These are phyloP conservation scores for Apolygus lucorum DNA, from an alignment of 1,140 invertebrate species.

Conservation along the genomic window DNA sequence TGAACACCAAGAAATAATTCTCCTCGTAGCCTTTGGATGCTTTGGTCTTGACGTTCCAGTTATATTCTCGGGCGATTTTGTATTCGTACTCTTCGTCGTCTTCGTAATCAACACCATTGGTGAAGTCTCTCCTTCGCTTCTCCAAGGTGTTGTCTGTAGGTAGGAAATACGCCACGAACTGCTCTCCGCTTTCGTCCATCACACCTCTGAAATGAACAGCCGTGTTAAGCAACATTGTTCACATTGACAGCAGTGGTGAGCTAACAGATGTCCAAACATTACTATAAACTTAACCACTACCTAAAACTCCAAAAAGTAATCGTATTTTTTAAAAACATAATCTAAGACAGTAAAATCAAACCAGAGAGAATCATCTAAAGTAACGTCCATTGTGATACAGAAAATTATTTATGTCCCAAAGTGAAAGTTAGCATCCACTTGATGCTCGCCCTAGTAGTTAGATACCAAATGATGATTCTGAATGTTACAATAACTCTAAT, in stretches of 20 bases:
- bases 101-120: constrained; percentile 68
- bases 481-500: no score
- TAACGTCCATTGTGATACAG: no score
- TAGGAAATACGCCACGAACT: constrained; percentile 97
- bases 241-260: background rate
- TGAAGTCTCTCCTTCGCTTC: constrained; percentile 74
- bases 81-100: constrained; percentile 92
- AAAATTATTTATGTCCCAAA: no score
- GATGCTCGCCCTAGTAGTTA: no score
- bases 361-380: no score
- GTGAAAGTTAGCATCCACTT: no score
- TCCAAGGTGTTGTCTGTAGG: constrained; percentile 86
- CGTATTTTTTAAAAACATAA: background rate
- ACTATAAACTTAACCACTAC: background rate
- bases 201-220: constrained; percentile 63
- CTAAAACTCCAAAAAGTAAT: background rate
- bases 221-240: background rate
- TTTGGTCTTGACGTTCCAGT: constrained; percentile 99
- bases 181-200: constrained; percentile 96
- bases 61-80: constrained; percentile 90
- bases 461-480: no score
- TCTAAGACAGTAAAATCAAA: no score
- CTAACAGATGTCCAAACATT: background rate
- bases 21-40: constrained; percentile 95
- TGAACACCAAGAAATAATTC: constrained; percentile 93